A percentile compares a stretch with the other conserved stretches of the same genome.
Evolutionary conservation across 2,797 vertebrate species (phyloP).

Genomic region (Chromobotia macracanthus): DNA sequence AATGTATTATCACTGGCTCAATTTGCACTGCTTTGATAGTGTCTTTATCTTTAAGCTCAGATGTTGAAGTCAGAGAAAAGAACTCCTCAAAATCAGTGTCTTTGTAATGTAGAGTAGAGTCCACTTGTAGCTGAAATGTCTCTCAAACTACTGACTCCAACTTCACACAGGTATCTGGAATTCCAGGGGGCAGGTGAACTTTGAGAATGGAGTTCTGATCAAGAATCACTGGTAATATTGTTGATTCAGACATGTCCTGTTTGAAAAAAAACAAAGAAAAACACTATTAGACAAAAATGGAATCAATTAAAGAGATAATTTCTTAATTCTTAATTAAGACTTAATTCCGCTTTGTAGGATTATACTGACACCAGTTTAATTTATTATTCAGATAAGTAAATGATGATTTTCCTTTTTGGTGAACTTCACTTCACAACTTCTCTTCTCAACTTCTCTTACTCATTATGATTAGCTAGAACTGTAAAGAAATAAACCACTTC

Average conservation of each 20-base stretch:
- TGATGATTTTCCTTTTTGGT: no score
- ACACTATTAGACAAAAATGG: no score
- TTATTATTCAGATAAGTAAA: no score
- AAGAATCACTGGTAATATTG: constrained; percentile 19
- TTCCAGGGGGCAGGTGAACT: constrained; percentile 29
- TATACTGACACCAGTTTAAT: no score
- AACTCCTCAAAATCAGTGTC: constrained; percentile 43
- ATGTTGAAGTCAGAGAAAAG: constrained; percentile 19
- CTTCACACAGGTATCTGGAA: constrained; percentile 13
- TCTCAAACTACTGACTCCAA: constrained; percentile 21
- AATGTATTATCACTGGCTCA: background rate
- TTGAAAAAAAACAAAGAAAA: background rate
- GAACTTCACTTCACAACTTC: no score
- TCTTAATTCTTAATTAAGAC: no score
- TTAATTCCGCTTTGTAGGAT: no score
- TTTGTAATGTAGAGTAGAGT: constrained; percentile 33
- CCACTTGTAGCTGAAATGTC: constrained; percentile 9
- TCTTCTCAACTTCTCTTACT: background rate
- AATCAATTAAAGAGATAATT: no score
- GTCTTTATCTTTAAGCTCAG: constrained; percentile 11
- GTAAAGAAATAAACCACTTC: background rate
- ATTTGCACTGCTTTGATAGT: constrained; percentile 9
- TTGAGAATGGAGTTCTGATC: constrained; percentile 29
- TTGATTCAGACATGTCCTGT: background rate
- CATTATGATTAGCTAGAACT: background rate